A percentile compares a stretch with the other conserved stretches of the same genome.
Conservation (phyloP, 30 jellyfish, hydroid and myxozoan species). For the Chrysaora quinquecirrha region DNA sequence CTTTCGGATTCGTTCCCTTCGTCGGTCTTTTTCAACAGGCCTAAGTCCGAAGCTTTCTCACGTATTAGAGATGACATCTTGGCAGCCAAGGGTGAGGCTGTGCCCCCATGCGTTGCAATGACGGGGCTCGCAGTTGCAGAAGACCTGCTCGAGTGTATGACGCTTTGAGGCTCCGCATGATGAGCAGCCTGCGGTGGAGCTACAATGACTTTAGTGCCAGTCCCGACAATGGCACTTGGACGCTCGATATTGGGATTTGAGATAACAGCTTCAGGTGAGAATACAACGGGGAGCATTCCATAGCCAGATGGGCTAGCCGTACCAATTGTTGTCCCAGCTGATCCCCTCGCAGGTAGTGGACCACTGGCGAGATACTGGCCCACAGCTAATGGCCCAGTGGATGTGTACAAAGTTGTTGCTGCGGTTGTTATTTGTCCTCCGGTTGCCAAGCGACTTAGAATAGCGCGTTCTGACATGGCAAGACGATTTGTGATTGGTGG, state of each 20-base stretch:
- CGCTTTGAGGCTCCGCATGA: constrained; percentile 31
- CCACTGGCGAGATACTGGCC: constrained; percentile 63
- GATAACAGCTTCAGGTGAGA: background rate
- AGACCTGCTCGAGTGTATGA: constrained; percentile 17
- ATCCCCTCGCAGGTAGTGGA: constrained; percentile 21
- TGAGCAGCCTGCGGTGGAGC: constrained; percentile 51
- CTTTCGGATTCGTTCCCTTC: no score
- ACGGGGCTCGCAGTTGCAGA: constrained; percentile 45
- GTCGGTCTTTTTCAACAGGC: constrained; percentile 46
- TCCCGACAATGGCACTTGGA: constrained; percentile 26
- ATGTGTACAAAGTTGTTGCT: constrained; percentile 53
- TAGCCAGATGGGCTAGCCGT: constrained; percentile 43
- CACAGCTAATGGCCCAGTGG: constrained; percentile 63
- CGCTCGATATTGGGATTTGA: no score
- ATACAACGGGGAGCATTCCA: background rate
- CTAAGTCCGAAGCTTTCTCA: constrained; percentile 70
- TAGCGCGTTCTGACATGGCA: constrained; percentile 97
- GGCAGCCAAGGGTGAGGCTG: constrained; percentile 71
- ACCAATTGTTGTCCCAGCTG: constrained; percentile 31
- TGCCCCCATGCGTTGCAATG: constrained; percentile 48
- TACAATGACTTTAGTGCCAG: constrained; percentile 68
- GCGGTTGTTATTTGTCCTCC: constrained; percentile 93
- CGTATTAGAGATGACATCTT: constrained; percentile 64
- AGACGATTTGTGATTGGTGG: constrained; percentile 97
- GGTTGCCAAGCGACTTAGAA: constrained; percentile 93